Percentiles rank a stretch among this genome's conserved stretches.
Conservation (phyloP, 2,888 invertebrate genomes). For the Agriotes lineatus region DNA sequence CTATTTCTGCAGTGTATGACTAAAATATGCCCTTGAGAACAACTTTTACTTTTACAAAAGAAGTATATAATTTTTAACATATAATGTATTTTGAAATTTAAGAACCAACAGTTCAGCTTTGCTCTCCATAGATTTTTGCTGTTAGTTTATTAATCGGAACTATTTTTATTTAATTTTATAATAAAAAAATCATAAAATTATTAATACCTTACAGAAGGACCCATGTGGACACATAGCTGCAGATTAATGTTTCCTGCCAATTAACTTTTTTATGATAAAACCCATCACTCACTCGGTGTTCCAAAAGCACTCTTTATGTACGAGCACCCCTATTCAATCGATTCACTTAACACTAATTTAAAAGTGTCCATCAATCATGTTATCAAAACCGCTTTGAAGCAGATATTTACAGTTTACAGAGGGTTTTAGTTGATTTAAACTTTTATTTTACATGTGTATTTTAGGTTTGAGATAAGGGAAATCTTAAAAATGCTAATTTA, state of each 20-base stretch:
- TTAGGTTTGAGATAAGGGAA: too few relatives aligned
- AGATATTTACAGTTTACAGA: slow-evolving; percentile 5
- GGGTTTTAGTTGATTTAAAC: not conserved
- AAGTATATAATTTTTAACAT: too few relatives aligned
- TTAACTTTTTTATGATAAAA: slow-evolving; percentile 6
- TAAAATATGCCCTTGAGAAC: too few relatives aligned
- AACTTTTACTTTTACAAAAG: too few relatives aligned
- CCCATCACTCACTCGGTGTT: slow-evolving; percentile 4
- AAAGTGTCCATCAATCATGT: slow-evolving; percentile 10
- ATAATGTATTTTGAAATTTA: not conserved
- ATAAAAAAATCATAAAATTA: too few relatives aligned
- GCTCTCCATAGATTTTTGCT: too few relatives aligned
- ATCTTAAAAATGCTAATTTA: too few relatives aligned
- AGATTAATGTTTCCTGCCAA: not conserved
- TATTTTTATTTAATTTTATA: too few relatives aligned
- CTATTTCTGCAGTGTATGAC: too few relatives aligned
- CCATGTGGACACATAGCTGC: not conserved
- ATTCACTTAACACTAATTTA: slow-evolving; percentile 8
- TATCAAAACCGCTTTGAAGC: not conserved
- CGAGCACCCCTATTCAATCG: not conserved
- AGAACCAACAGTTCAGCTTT: not conserved
- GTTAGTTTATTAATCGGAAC: too few relatives aligned
- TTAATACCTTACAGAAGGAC: not conserved
- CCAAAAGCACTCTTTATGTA: not conserved
- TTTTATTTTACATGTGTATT: not conserved